Evolutionary conservation across 2,888 invertebrate species (phyloP).

Genomic region (Aleiodes leptofemur): DNA sequence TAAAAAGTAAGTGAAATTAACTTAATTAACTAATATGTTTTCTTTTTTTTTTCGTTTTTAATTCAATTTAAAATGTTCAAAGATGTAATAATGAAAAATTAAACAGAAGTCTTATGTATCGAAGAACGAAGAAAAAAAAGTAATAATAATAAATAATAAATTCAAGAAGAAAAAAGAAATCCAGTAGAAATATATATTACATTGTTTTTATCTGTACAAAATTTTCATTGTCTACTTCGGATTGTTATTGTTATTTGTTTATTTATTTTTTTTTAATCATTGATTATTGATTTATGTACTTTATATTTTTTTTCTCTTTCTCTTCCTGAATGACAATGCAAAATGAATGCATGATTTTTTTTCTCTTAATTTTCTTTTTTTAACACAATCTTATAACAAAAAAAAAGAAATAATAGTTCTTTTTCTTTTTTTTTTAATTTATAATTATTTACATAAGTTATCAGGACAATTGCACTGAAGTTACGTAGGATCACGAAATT

Average conservation of each 20-base stretch:
- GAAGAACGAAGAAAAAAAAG: constrained; percentile 24
- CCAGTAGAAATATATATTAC: constrained; percentile 32
- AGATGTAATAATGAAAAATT: constrained; percentile 33
- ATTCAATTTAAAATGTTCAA: constrained; percentile 17
- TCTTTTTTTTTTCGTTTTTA: not conserved
- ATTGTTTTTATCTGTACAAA: constrained; percentile 36
- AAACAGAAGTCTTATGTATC: constrained; percentile 26
- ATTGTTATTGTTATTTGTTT: not conserved
- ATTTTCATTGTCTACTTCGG: constrained; percentile 30
- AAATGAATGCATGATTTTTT: not conserved
- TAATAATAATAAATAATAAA: constrained; percentile 33
- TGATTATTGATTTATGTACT: constrained; percentile 50
- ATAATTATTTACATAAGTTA: constrained; percentile 27
- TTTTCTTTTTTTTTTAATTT: not conserved
- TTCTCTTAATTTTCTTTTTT: not conserved
- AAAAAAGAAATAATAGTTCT: not conserved
- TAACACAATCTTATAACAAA: constrained; percentile 2
- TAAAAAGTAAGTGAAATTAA: constrained; percentile 33
- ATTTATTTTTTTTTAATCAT: not conserved
- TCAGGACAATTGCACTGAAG: constrained; percentile 26
- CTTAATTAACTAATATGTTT: not conserved
- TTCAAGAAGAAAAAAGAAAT: constrained; percentile 32
- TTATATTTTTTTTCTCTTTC: too few relatives aligned
- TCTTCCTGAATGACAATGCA: too few relatives aligned
- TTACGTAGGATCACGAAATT: constrained; percentile 20